These are phyloP conservation scores for Cephalopachus bancanus DNA, from an alignment of 2,797 vertebrate species.

Conservation along the genomic window DNA sequence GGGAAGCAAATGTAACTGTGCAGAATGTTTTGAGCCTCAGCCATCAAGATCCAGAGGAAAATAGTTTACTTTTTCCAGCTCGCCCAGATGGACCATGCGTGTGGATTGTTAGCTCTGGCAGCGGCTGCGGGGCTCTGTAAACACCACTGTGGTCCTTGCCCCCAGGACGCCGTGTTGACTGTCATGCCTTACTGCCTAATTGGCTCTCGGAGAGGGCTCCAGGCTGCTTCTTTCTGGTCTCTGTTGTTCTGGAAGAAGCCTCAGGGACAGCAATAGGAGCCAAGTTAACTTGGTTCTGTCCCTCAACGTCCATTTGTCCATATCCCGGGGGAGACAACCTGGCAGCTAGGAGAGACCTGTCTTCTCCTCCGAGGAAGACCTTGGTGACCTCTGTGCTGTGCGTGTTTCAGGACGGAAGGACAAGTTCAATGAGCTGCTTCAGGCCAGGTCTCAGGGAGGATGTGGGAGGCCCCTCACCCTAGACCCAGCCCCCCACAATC, in stretches of 20 bases:
- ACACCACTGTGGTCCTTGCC: conserved; percentile 60
- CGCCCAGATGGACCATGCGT: conserved; percentile 69
- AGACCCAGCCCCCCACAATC: background rate
- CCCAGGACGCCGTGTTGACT: conserved; percentile 66
- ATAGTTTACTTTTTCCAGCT: conserved; percentile 74
- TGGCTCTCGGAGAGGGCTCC: conserved; percentile 25
- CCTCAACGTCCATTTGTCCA: background rate
- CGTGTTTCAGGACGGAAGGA: conserved; percentile 23
- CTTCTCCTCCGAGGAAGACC: background rate
- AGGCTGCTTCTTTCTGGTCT: conserved; percentile 31
- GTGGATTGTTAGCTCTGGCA: conserved; percentile 73
- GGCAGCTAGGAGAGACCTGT: background rate
- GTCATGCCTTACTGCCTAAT: conserved; percentile 71
- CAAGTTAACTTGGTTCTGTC: background rate
- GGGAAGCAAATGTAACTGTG: conserved; percentile 55
- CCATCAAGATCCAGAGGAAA: conserved; percentile 64
- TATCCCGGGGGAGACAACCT: background rate
- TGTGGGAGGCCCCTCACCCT: background rate
- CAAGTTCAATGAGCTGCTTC: background rate
- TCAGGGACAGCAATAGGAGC: background rate
- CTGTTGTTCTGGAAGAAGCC: background rate
- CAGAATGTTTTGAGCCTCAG: conserved; percentile 69
- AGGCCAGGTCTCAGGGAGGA: background rate
- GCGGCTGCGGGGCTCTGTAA: conserved; percentile 63
- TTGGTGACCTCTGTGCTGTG: background rate